Evolutionary conservation across 2,888 invertebrate genomes (phyloP), one percentile per base, ranked within the genome.

Genomic region (Atethmia centrago): DNA sequence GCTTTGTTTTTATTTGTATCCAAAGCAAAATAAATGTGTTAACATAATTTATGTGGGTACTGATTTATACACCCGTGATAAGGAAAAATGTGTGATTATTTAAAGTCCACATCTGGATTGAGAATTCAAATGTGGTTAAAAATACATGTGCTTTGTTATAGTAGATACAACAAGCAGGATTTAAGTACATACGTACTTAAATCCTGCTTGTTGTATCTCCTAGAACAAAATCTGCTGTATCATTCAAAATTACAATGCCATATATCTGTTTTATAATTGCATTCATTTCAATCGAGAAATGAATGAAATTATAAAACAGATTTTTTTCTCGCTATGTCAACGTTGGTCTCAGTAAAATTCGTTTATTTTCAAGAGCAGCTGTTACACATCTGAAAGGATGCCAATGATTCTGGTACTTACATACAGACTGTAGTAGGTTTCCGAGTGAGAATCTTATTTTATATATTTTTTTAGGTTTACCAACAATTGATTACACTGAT

Each of bases 1-100:
- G 45, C 19, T 63, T 45, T 40, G 19, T 51, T 36, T 53, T 55
- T 63, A 62, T 74, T 47, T n/a, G 28, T 53, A n/a, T 28, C n/a
- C n/a, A 19, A 25, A 28, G 14, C 10, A 2, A 31, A 56, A 58
- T 25, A 2, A 42, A n/a, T 74, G n/a, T 45, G 19, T 73, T 16
- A 53, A 21, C 5, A 53, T 59, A 28, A n/a, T 71, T 28, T 58
- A n/a, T 45, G 19, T 19, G 45, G 58, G 12, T 31, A 12, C 4
- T n/a, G 10, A 16, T 4, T 31, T 8, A 59, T 36, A 63, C 0
- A 56, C 3, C 0, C 1, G 9, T 28, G 55, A 16, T 56, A 42
- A 28, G 21, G 21, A 45, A 25, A 42, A 12, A 45, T 12, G 19
- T 42, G 42, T 45, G 31, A n/a, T n/a, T n/a, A n/a, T n/a, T n/a